These are phyloP conservation scores for Maconellicoccus hirsutus DNA, from an alignment of 1,140 invertebrate species.

Conservation along the genomic window DNA sequence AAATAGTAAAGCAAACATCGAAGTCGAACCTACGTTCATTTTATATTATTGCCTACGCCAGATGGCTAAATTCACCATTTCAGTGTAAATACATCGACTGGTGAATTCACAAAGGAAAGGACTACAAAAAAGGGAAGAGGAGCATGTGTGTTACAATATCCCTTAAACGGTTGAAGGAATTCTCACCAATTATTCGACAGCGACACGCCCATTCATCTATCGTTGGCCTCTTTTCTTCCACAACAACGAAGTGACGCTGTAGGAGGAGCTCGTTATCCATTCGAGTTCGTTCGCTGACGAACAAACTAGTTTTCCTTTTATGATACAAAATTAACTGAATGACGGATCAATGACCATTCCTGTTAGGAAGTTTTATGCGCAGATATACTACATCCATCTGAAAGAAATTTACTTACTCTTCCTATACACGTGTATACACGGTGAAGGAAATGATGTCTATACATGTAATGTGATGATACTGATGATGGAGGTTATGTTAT, in stretches of 20 bases:
- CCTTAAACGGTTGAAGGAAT: background rate
- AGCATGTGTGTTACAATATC: background rate
- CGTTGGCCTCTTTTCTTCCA: background rate
- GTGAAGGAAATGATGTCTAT: too few species aligned
- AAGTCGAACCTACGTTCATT: too few species aligned
- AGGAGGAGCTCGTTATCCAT: background rate
- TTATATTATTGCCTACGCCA: background rate
- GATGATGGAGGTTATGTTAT: too few species aligned
- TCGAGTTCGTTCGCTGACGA: background rate
- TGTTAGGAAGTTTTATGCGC: too few species aligned
- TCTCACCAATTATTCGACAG: constrained; percentile 1
- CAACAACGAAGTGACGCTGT: background rate
- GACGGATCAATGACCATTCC: too few species aligned
- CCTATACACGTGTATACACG: too few species aligned
- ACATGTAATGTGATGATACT: too few species aligned
- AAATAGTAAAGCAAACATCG: too few species aligned
- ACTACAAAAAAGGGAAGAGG: background rate
- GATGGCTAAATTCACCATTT: background rate
- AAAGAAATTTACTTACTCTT: too few species aligned
- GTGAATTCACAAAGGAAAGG: background rate
- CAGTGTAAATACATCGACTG: background rate
- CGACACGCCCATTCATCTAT: constrained; percentile 7
- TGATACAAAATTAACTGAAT: too few species aligned
- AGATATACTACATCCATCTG: too few species aligned
- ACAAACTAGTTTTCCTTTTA: background rate